Percentiles rank a stretch among this genome's conserved stretches.
These are phyloP conservation scores for Drosophila virilis DNA, from an alignment of 1,140 invertebrate species.

Conservation along the genomic window DNA sequence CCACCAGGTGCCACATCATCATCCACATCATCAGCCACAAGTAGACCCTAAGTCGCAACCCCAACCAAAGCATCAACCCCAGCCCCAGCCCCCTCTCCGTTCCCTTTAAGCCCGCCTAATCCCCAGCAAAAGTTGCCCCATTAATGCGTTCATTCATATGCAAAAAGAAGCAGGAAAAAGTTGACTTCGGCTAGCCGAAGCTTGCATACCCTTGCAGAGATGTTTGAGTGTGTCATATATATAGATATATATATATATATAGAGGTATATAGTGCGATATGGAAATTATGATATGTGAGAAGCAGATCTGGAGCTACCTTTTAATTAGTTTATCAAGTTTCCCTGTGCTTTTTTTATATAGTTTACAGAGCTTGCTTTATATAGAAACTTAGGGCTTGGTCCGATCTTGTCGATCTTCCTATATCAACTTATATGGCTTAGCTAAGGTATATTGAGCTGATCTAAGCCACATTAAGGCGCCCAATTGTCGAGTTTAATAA, in stretches of 20 bases:
- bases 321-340: too few species aligned
- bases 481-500: too few species aligned
- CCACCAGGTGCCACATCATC: not conserved
- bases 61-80: not conserved
- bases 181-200: not conserved
- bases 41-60: conserved; percentile 4
- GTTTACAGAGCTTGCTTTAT: too few species aligned
- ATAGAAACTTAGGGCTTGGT: too few species aligned
- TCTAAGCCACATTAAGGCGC: too few species aligned
- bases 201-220: conserved; percentile 5
- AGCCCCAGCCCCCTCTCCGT: not conserved
- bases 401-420: too few species aligned
- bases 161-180: not conserved
- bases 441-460: too few species aligned
- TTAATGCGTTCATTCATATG: conserved; percentile 22
- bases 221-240: too few species aligned
- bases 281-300: too few species aligned
- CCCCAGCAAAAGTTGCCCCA: not conserved
- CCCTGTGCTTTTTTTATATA: too few species aligned
- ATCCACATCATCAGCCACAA: conserved; percentile 9
- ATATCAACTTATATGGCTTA: too few species aligned
- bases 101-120: not conserved
- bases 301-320: too few species aligned
- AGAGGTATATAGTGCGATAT: not conserved
- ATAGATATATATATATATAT: not conserved